Base-by-base conservation (phyloP, 1,140 invertebrate genomes). In the Drosophila tropicalis region DNA sequence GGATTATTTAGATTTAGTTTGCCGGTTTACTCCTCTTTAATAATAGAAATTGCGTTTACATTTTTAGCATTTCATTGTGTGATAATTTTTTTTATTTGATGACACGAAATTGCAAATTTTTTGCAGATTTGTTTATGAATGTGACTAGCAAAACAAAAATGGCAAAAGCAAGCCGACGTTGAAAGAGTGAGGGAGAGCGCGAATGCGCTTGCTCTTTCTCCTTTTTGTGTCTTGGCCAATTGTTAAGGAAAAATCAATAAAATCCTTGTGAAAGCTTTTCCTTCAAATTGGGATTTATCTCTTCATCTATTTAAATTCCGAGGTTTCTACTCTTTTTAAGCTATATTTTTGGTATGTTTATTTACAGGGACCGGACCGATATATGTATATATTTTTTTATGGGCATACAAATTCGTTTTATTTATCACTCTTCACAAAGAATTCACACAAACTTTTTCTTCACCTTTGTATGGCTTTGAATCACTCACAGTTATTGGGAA, bases 161-260 rank as follows among this genome's bases (percentile, higher is more conserved):
- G 3, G 0, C 58, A 80, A 77, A 66, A 13, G 41, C 39, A 56
- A 54, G 55, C 41, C 47, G 58, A 68, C 44, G 7, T 6, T 71
- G 32, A 58, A n/a, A 47, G 60, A 64, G 47, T 40, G 40, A 68
- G 19, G 51, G 39, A 61, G 51, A 70, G 51, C 70, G 40, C 12
- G 34, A 67, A 15, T 62, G 15, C 47, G 34, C n/a, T 56, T 41
- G 39, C 62, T 65, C 73, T 54, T 65, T 76, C 29, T 74, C 79
- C 79, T 69, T 76, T 76, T 39, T 39, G 36, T 62, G 36, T 60
- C 32, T 70, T 71, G 70, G 80, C 68, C 76, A 89, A 74, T 89
- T 63, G 66, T 54, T 71, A 29, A 78, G 70, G 84, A 89, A 89
- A 89, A 89, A 89, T 89, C 84, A 89, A 89, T 89, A 89, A 81